Evolutionary conservation across 92 coral and sea anemone species (phyloP).

Genomic region (Siderastrea siderea): DNA sequence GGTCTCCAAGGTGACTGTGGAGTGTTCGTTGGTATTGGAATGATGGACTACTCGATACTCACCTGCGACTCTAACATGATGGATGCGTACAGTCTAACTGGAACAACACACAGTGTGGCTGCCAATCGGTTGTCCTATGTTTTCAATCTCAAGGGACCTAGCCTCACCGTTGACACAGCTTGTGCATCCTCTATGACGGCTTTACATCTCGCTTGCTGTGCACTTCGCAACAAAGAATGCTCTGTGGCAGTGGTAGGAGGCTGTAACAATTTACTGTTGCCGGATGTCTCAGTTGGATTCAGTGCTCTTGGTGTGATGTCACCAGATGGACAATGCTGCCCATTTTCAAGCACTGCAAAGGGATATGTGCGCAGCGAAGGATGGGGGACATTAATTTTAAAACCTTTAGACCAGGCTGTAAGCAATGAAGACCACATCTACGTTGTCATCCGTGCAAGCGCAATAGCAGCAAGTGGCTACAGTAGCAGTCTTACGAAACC

Average conservation of each 20-base stretch:
- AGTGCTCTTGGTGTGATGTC: constrained; percentile 28
- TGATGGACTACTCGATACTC: constrained; percentile 2
- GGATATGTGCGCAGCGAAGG: too few species aligned
- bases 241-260: constrained; percentile 60
- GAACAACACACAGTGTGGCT: constrained; percentile 34
- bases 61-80: neutral
- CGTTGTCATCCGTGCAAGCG: constrained; percentile 30
- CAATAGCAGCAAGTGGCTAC: constrained; percentile 37
- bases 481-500: constrained; percentile 14
- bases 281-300: neutral
- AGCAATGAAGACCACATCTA: constrained; percentile 44
- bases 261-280: constrained; percentile 2
- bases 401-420: neutral
- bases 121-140: constrained; percentile 45
- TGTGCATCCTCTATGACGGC: constrained; percentile 9
- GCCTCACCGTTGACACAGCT: too few species aligned
- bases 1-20: too few species aligned
- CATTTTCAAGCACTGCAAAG: constrained; percentile 6
- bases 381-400: too few species aligned
- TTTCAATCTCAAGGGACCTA: constrained; percentile 49
- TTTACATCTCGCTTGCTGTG: constrained; percentile 40
- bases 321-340: constrained; percentile 37
- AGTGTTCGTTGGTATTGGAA: too few species aligned
- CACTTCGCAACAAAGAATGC: constrained; percentile 21
- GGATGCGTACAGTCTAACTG: constrained; percentile 35